phyloP scores from a whole-genome alignment of 2,797 vertebrate genomes.

The Gallinago stenura region DNA sequence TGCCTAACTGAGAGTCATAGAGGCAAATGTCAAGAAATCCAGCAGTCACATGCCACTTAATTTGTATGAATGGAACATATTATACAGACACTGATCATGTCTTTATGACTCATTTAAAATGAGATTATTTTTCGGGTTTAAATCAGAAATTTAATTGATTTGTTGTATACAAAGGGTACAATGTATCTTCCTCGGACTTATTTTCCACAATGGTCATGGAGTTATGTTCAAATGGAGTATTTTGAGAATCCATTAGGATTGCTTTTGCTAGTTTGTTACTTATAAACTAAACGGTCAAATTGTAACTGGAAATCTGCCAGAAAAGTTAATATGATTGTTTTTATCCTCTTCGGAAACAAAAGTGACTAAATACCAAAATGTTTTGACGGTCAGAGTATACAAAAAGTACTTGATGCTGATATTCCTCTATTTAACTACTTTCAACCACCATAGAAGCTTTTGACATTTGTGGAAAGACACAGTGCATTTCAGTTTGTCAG shows the following conservation, averaged over 20 bases:
- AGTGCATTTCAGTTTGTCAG: slow-evolving; percentile 13
- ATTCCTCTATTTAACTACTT: neutral
- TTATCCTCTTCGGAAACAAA: neutral
- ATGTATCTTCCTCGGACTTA: neutral
- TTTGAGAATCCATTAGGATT: neutral
- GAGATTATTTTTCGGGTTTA: slow-evolving; percentile 24
- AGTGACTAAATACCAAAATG: neutral
- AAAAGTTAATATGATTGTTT: neutral
- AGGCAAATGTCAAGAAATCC: slow-evolving; percentile 54
- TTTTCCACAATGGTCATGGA: neutral
- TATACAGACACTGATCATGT: slow-evolving; percentile 34
- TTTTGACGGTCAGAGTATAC: neutral
- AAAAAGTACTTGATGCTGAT: neutral
- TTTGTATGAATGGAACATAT: slow-evolving; percentile 51
- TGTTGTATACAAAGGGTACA: neutral
- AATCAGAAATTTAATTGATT: neutral
- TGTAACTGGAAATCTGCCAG: neutral
- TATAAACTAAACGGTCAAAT: neutral
- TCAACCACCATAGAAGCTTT: slow-evolving; percentile 29
- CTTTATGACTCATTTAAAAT: slow-evolving; percentile 54
- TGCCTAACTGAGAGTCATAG: slow-evolving; percentile 11
- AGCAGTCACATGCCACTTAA: slow-evolving; percentile 23
- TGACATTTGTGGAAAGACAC: slow-evolving; percentile 27
- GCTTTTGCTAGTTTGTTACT: neutral
- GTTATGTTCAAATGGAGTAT: neutral